Percentiles rank a stretch among this genome's conserved stretches.
Conservation (phyloP, 2,797 vertebrate species). For the Esox masquinongy region DNA sequence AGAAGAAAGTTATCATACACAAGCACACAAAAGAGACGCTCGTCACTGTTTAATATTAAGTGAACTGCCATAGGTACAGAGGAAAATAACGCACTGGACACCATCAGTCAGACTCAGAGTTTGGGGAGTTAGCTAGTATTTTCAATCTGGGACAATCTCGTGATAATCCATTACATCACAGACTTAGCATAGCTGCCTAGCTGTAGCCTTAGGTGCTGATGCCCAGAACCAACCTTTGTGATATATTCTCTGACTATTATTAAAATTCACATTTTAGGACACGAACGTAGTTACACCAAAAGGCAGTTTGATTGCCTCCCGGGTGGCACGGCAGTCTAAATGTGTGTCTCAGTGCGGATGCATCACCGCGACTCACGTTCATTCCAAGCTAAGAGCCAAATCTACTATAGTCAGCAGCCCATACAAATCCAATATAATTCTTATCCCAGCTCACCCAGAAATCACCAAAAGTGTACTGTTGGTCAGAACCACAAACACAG, state of each 20-base stretch:
- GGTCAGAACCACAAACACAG: too few relatives aligned
- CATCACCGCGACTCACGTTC: too few relatives aligned
- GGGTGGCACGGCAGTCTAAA: too few relatives aligned
- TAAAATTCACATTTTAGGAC: too few relatives aligned
- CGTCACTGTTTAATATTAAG: neutral
- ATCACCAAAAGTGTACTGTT: too few relatives aligned
- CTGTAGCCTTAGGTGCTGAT: conserved; percentile 46
- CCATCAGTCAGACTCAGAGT: conserved; percentile 52
- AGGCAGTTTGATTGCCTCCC: too few relatives aligned
- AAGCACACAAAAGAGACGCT: neutral
- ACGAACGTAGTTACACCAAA: too few relatives aligned
- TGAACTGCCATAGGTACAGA: neutral
- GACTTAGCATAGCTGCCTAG: conserved; percentile 52
- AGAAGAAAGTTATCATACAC: neutral
- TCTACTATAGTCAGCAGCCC: too few relatives aligned
- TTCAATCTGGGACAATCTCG: conserved; percentile 74
- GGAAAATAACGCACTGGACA: conserved; percentile 3
- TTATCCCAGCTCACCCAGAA: too few relatives aligned
- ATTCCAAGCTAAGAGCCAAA: too few relatives aligned
- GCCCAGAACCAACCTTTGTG: conserved; percentile 29
- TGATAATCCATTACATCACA: conserved; percentile 77
- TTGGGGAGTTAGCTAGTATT: conserved; percentile 45
- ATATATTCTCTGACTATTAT: neutral
- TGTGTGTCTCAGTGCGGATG: too few relatives aligned
- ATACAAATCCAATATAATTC: too few relatives aligned